Conservation (phyloP, 2,888 invertebrate genomes). For the Thelaira solivaga region DNA sequence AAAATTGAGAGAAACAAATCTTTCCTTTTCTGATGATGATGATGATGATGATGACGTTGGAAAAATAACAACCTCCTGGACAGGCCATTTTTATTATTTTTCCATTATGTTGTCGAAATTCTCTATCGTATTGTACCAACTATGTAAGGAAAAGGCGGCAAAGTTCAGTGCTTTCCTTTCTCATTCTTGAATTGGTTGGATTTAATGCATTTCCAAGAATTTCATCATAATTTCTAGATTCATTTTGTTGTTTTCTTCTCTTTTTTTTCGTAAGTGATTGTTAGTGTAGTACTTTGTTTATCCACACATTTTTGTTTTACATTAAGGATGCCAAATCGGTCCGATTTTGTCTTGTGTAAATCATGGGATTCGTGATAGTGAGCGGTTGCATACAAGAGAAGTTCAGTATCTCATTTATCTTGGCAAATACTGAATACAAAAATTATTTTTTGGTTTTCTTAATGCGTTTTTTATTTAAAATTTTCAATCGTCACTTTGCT, state of each 20-base stretch:
- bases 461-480: too few relatives aligned
- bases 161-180: constrained; percentile 53
- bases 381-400: too few relatives aligned
- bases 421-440: too few relatives aligned
- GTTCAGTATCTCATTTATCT: too few relatives aligned
- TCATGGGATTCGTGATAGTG: too few relatives aligned
- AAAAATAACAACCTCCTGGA: neutral
- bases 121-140: constrained; percentile 32
- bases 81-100: neutral
- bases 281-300: constrained; percentile 30
- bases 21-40: too few relatives aligned
- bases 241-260: constrained; percentile 2
- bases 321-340: too few relatives aligned
- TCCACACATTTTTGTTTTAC: neutral
- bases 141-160: constrained; percentile 37
- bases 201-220: constrained; percentile 61
- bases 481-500: too few relatives aligned
- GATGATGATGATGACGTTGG: too few relatives aligned
- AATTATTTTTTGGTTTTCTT: too few relatives aligned
- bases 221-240: constrained; percentile 55
- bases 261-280: neutral
- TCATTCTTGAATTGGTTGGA: constrained; percentile 13
- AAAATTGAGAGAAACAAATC: neutral
- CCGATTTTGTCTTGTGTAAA: too few relatives aligned
- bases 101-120: neutral